phyloP scores from a whole-genome alignment of 1,140 invertebrate species.

The Drosophila simulans region DNA sequence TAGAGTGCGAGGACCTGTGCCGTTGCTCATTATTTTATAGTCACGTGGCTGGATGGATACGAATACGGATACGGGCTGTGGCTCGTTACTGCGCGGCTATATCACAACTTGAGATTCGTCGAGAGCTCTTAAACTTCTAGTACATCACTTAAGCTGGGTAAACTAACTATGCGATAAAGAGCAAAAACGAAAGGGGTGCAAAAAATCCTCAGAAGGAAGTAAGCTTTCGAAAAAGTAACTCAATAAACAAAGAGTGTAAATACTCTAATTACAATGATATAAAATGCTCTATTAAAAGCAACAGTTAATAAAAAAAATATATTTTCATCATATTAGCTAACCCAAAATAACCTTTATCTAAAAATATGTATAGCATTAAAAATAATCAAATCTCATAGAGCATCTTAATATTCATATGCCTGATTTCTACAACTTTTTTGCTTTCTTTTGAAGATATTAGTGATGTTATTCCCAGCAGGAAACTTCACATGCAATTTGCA shows the following conservation, averaged over 20 bases:
- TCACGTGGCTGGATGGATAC: conserved; percentile 24
- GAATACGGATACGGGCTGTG: conserved; percentile 21
- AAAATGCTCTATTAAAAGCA: no score
- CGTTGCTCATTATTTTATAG: conserved; percentile 74
- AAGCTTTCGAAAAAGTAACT: conserved; percentile 1
- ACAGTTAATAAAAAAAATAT: no score
- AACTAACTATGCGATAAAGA: conserved; percentile 34
- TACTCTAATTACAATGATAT: neutral
- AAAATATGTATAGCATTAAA: neutral
- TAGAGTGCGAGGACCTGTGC: conserved; percentile 47
- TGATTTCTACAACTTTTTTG: neutral
- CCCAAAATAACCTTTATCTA: no score
- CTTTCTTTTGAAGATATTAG: conserved; percentile 59
- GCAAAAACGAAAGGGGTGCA: conserved; percentile 20
- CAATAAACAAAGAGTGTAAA: no score
- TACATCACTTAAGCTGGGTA: conserved; percentile 39
- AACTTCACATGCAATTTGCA: conserved; percentile 69
- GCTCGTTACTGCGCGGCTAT: conserved; percentile 69
- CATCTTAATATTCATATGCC: neutral
- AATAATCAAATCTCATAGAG: conserved; percentile 11
- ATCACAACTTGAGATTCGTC: conserved; percentile 69
- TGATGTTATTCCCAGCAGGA: conserved; percentile 17
- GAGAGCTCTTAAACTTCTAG: conserved; percentile 41
- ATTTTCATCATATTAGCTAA: no score
- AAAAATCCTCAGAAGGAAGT: conserved; percentile 1